phyloP scores from a whole-genome alignment of 2,888 invertebrate species.

The Melieria omissa region DNA sequence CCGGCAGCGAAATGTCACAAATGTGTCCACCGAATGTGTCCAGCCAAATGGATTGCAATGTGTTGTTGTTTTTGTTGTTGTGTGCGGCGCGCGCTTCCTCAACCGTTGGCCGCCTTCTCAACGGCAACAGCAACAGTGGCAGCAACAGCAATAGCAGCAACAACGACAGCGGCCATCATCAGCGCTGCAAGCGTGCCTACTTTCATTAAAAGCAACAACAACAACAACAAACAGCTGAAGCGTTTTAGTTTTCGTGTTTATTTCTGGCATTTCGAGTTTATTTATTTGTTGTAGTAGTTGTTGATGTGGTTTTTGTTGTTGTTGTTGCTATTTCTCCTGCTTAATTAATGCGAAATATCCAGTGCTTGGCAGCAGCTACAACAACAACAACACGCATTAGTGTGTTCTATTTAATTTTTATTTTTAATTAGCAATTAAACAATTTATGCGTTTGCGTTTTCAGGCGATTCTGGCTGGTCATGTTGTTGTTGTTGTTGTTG shows the following conservation, averaged over 20 bases:
- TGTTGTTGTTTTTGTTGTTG: too few relatives aligned
- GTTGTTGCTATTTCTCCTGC: background rate
- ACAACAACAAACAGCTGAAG: background rate
- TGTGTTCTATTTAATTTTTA: constrained; percentile 22
- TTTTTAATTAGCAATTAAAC: constrained; percentile 38
- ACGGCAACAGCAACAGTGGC: constrained; percentile 4
- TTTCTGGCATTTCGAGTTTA: too few relatives aligned
- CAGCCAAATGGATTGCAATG: too few relatives aligned
- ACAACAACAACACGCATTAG: too few relatives aligned
- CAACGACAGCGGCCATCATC: constrained; percentile 11
- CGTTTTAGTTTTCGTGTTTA: constrained; percentile 1
- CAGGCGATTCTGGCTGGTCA: too few relatives aligned
- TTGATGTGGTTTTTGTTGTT: constrained; percentile 1
- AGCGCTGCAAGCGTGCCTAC: background rate
- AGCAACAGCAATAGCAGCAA: constrained; percentile 19
- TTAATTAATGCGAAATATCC: background rate
- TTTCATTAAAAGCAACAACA: constrained; percentile 6
- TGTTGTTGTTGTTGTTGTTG: too few relatives aligned
- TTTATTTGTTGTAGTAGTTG: background rate
- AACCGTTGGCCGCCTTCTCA: background rate
- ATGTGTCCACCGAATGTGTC: background rate
- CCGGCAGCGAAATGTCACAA: background rate
- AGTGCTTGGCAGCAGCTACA: too few relatives aligned
- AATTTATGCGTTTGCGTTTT: constrained; percentile 21
- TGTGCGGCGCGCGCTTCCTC: too few relatives aligned